phyloP scores from a whole-genome alignment of 2,113 vertebrate species.

The Nestor notabilis region DNA sequence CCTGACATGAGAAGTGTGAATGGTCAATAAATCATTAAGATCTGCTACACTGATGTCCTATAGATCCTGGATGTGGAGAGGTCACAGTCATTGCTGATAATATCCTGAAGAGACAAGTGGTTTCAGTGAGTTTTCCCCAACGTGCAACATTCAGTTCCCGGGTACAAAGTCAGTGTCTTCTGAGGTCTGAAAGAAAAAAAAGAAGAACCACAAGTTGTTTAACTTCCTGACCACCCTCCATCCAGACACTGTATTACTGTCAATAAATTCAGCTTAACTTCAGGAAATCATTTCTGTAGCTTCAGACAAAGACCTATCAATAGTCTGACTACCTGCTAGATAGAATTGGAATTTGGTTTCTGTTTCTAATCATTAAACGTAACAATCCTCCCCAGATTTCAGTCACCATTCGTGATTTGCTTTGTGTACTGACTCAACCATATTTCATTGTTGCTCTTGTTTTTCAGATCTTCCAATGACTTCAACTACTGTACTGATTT shows the following conservation, averaged over 20 bases:
- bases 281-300: not conserved
- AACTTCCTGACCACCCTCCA: not conserved
- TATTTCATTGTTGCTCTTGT: not conserved
- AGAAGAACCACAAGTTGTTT: not conserved
- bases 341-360: not conserved
- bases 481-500: slow-evolving; percentile 44
- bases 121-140: not conserved
- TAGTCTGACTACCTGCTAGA: not conserved
- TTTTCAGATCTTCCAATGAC: slow-evolving; percentile 72
- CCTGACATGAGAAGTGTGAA: not conserved
- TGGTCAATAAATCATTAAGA: not conserved
- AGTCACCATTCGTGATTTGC: not conserved
- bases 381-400: not conserved
- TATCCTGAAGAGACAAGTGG: accelerated
- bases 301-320: not conserved
- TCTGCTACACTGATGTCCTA: not conserved
- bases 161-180: not conserved
- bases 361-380: not conserved
- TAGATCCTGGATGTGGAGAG: not conserved
- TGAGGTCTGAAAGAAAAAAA: not conserved
- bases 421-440: not conserved
- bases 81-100: not conserved
- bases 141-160: not conserved
- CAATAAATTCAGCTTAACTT: not conserved
- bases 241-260: not conserved